Percentiles rank a stretch among this genome's conserved stretches.
Conservation (phyloP, 2,888 invertebrate genomes). For the Linyphia triangularis region DNA sequence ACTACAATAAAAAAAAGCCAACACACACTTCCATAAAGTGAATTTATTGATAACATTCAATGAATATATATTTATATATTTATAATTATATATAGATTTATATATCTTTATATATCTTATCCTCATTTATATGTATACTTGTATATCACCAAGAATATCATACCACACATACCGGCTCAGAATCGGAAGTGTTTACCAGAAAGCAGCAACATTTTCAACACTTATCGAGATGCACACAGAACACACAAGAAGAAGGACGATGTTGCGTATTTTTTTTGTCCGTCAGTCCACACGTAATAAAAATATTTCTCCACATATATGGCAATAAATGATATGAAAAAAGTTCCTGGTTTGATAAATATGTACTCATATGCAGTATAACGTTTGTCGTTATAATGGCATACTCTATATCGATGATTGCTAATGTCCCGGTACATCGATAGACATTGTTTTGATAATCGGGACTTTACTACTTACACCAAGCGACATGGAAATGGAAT, state of each 20-base stretch:
- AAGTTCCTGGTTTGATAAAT: neutral
- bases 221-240: constrained; percentile 37
- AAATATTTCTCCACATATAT: constrained; percentile 69
- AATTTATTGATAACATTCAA: constrained; percentile 74
- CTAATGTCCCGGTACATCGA: neutral
- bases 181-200: constrained; percentile 33
- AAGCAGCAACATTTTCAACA: constrained; percentile 29
- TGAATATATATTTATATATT: constrained; percentile 62
- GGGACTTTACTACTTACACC: constrained; percentile 2
- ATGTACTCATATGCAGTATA: neutral
- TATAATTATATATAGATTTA: constrained; percentile 56
- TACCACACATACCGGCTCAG: constrained; percentile 53
- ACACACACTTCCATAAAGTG: constrained; percentile 56
- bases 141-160: constrained; percentile 67
- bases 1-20: neutral
- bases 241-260: constrained; percentile 26
- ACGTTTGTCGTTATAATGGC: neutral
- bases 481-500: constrained; percentile 47
- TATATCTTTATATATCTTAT: constrained; percentile 46
- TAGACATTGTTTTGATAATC: neutral
- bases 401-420: constrained; percentile 21
- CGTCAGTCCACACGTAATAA: constrained; percentile 50
- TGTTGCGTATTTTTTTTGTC: constrained; percentile 6
- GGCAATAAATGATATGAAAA: constrained; percentile 68
- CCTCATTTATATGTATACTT: constrained; percentile 49